Base-by-base conservation (phyloP, 2,797 vertebrate genomes). In the Xyrichtys novacula region DNA sequence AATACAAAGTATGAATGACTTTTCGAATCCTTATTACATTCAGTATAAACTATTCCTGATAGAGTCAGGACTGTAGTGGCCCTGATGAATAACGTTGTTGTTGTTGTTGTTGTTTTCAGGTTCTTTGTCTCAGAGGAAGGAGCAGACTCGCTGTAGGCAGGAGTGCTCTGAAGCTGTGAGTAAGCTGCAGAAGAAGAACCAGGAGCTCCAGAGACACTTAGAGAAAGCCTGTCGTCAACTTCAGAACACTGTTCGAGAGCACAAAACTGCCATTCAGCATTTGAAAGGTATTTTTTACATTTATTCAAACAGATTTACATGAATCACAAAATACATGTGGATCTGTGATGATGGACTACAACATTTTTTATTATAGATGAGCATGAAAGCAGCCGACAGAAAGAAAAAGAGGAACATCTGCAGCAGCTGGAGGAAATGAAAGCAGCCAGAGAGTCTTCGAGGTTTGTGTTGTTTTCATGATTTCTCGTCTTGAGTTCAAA, bases 201-300 rank as follows among this genome's bases (percentile, higher is more conserved):
- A 95, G 69, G 95, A 95, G 55, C 93, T 97, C 46, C 94, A 93
- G 89, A 94, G 79, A 79, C 93, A 96, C 80, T 85, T 98, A 31
- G 94, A 96, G 78, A 95, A 95, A 86, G 92, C 93, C 55, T 93
- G 86, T 68, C 89, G 90, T 36, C 93, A 95, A 47, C 93, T 98
- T 50, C 96, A 98, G 86, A 94, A 93, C 69, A 90, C 91, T 2
- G 91, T 95, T 23, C 87, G 84, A 49, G 92, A 96, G 22, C 91
- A 95, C 80, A 95, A 92, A 72, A 80, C 78, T 3, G 79, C 91
- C 48, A 71, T 91, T 61, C 93, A 94, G 58, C 86, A 85, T 19
- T 88, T 95, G 3, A 93, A 90, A 94, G 95, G 95, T 96, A 17
- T 54, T n/a, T 26, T 19, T 36, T 36, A 3, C 6, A 31, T 28